Conservation (phyloP, 2,113 vertebrate species). For the mouse (Mus musculus) region DNA sequence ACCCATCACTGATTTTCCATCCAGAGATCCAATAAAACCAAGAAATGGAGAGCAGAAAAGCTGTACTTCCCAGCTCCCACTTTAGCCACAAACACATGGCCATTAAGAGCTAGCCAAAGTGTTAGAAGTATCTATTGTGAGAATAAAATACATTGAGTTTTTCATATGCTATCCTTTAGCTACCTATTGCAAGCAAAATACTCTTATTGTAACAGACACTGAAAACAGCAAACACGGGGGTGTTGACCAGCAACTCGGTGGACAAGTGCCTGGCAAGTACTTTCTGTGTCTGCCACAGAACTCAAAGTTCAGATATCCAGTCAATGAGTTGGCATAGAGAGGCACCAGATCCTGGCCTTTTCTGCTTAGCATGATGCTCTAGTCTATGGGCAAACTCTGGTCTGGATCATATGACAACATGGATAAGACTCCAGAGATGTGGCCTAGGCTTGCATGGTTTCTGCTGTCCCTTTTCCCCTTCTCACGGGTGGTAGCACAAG, state of each 20-base stretch:
- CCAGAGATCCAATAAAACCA: neutral
- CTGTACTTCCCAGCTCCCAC: neutral
- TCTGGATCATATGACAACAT: accelerated
- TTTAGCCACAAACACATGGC: neutral
- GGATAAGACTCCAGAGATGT: neutral
- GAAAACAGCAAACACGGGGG: neutral
- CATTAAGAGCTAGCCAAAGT: neutral
- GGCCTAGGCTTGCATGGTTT: neutral
- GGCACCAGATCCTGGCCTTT: neutral
- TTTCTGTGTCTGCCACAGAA: neutral
- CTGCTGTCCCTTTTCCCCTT: neutral
- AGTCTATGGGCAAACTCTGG: neutral
- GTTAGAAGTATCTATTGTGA: neutral
- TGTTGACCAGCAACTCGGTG: too few species aligned
- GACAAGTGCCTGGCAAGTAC: neutral
- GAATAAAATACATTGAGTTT: neutral
- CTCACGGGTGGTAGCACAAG: neutral
- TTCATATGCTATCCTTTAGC: neutral
- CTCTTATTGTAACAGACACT: neutral
- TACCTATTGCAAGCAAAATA: neutral
- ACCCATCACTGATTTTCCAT: neutral
- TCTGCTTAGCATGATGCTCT: neutral
- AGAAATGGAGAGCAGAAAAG: neutral
- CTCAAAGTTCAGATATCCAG: neutral
- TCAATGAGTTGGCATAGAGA: neutral